Conservation (phyloP, 2,113 vertebrate genomes). For the Xyliphius kryptos region DNA sequence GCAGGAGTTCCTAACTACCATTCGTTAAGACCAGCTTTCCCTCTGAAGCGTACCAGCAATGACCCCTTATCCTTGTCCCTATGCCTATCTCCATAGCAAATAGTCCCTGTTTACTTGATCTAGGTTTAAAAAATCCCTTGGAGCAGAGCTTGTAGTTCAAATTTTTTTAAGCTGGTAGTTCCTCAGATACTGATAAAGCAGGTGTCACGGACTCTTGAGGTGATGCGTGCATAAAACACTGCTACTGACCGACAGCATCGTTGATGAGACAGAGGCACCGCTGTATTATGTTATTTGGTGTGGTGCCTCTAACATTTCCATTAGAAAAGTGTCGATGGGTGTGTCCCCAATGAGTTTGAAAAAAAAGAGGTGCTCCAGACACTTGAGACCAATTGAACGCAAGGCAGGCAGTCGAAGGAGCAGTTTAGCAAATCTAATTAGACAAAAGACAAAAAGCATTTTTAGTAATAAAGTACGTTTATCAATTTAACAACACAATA, state of each 20-base stretch:
- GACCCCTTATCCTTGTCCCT: slow-evolving; percentile 19
- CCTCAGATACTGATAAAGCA: slow-evolving; percentile 6
- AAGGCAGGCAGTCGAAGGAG: slow-evolving; percentile 77
- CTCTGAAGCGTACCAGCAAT: slow-evolving; percentile 14
- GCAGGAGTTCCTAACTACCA: not conserved
- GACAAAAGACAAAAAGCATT: slow-evolving; percentile 1
- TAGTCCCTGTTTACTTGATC: slow-evolving; percentile 1
- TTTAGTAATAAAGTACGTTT: not conserved
- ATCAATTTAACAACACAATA: no score
- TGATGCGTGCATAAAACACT: slow-evolving; percentile 12
- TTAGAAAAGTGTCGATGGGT: slow-evolving; percentile 84
- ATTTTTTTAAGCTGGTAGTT: slow-evolving; percentile 7
- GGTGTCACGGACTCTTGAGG: slow-evolving; percentile 11
- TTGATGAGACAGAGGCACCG: not conserved
- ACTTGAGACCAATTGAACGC: slow-evolving; percentile 82
- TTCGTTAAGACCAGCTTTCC: not conserved
- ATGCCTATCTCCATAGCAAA: slow-evolving; percentile 13
- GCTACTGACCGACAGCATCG: slow-evolving; percentile 7
- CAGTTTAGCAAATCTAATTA: slow-evolving; percentile 78
- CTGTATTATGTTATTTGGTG: slow-evolving; percentile 76
- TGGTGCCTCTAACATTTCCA: slow-evolving; percentile 86
- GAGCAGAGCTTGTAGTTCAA: slow-evolving; percentile 12
- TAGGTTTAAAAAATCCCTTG: slow-evolving; percentile 19
- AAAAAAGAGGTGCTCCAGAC: slow-evolving; percentile 86
- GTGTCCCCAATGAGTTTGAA: slow-evolving; percentile 89